Evolutionary conservation across 2,797 vertebrate species (phyloP).

Genomic region (Silurus lanzhouensis): DNA sequence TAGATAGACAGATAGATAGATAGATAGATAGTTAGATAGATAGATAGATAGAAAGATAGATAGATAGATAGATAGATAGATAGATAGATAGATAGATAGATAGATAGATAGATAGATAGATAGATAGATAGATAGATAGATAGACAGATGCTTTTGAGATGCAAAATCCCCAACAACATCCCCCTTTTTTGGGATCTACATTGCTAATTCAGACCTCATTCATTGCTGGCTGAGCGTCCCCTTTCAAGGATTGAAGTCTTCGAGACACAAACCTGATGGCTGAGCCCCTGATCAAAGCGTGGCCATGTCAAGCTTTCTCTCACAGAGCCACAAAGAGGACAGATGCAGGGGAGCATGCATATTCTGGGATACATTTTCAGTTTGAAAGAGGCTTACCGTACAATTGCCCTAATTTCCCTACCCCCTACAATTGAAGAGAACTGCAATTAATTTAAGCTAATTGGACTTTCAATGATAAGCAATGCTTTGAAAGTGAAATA

Average conservation of each 20-base stretch:
- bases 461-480: conserved; percentile 28
- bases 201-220: conserved; percentile 75
- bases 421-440: conserved; percentile 34
- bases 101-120: conserved; percentile 29
- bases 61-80: no score
- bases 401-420: conserved; percentile 42
- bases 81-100: no score
- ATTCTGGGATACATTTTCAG: conserved; percentile 60
- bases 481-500: conserved; percentile 41
- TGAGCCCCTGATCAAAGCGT: conserved; percentile 74
- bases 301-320: conserved; percentile 60
- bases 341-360: conserved; percentile 62
- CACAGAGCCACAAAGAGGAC: conserved; percentile 57
- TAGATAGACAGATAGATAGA: no score
- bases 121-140: no score
- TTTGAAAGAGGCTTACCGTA: conserved; percentile 50
- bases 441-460: conserved; percentile 39
- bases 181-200: conserved; percentile 72
- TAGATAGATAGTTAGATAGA: no score
- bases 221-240: conserved; percentile 64
- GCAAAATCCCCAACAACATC: conserved; percentile 65
- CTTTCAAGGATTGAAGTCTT: conserved; percentile 72
- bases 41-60: no score
- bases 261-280: conserved; percentile 72
- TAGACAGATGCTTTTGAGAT: conserved; percentile 78